A percentile compares a stretch with the other conserved stretches of the same genome.
Conservation (phyloP, 1,140 invertebrate genomes). For the Portunus trituberculatus region DNA sequence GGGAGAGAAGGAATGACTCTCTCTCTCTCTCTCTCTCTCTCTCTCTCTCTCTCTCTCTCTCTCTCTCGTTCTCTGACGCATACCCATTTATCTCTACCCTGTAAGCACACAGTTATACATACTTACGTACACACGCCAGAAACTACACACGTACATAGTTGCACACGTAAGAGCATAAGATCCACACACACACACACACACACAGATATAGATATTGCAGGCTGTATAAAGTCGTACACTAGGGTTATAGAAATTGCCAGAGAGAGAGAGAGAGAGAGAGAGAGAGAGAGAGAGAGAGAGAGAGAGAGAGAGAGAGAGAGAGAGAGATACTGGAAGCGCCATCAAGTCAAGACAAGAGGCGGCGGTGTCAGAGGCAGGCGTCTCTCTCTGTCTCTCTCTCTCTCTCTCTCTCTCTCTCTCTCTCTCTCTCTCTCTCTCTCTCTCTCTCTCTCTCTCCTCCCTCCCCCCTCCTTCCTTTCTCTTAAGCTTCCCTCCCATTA, state of each 20-base stretch:
- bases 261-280: conserved; percentile 20
- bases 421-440: conserved; percentile 35
- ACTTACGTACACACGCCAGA: too few relatives aligned
- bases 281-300: conserved; percentile 34
- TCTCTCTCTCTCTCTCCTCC: conserved; percentile 26
- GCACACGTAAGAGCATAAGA: not conserved
- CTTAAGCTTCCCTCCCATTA: not conserved
- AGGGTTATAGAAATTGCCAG: not conserved
- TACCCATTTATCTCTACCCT: too few relatives aligned
- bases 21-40: too few relatives aligned
- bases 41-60: too few relatives aligned
- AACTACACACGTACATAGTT: too few relatives aligned
- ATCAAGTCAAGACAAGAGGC: not conserved
- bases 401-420: conserved; percentile 13
- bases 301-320: conserved; percentile 13
- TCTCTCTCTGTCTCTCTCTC: not conserved
- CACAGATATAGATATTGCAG: not conserved
- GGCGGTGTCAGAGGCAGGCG: not conserved
- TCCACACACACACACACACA: not conserved
- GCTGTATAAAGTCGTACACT: not conserved
- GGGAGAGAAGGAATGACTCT: too few relatives aligned
- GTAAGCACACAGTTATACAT: too few relatives aligned
- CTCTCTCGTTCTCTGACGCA: too few relatives aligned
- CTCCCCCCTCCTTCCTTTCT: not conserved
- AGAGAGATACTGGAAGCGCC: not conserved